Base-by-base conservation (phyloP, 1,140 invertebrate species). In the Neodiprion fabricii region DNA sequence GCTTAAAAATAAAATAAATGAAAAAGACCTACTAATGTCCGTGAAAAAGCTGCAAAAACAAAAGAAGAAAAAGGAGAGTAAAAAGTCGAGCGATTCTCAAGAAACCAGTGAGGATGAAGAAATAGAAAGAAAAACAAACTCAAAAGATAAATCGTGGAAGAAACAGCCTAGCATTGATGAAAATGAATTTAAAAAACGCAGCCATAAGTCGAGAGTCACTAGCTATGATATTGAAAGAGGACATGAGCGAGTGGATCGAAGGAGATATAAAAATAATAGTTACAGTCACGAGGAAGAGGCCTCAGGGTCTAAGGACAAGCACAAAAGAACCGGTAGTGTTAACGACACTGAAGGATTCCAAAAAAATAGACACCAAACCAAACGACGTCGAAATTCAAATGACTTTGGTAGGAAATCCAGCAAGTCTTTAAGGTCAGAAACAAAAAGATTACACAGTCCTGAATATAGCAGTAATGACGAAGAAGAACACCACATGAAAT, bases 21-120 rank as follows among this genome's bases (percentile, higher is more conserved):
- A 83, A 78, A 75, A 86, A 72, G 80, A 85, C 73, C 78, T 85
- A 70, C 79, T 86, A 23, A 87, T 85, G 74, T 83, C 84, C 48
- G 75, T 86, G 75, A 87, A 85, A 72, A 85, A 80, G 74, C 73
- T 75, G 28, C 84, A 85, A 79, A 84, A 82, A 72, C 79, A 82
- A 67, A 79, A 70, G 47, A 81, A 71, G 21, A 21, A 73, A 1
- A 80, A 69, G 73, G 68, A 66, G 14, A 74, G 70, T n/a, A 67
- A 49, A 71, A 78, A 67, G 77, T 23, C 49, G 23, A 75, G 48
- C n/a, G 11, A 71, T 23, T 61, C 66, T 17, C n/a, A 78, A 14
- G 70, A 73, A 75, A 77, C 47, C 21, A 68, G 75, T 40, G 75
- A 79, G 53, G 78, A 73, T 71, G 21, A 21, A 72, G 67, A 50